A percentile compares a stretch with the other conserved stretches of the same genome.
Conservation (phyloP, 2,113 vertebrate genomes). For the Lepus europaeus region DNA sequence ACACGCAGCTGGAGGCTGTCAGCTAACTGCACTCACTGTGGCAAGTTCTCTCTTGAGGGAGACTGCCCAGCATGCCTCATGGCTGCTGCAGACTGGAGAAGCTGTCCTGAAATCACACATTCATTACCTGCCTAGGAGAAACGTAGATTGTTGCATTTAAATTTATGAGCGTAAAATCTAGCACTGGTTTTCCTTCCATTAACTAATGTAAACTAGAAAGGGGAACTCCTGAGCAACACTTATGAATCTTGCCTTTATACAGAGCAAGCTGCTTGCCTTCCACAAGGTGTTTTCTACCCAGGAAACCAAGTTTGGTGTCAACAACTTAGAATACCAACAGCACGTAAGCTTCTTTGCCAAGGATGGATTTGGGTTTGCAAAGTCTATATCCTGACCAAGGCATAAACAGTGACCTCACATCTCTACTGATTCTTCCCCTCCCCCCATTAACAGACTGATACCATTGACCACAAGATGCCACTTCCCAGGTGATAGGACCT, state of each 20-base stretch:
- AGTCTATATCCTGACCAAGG: slow-evolving; percentile 48
- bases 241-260: slow-evolving; percentile 33
- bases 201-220: slow-evolving; percentile 27
- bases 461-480: slow-evolving; percentile 20
- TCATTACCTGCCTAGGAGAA: not conserved
- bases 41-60: not conserved
- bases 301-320: slow-evolving; percentile 59
- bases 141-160: not conserved
- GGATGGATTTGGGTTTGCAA: slow-evolving; percentile 43
- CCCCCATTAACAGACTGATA: slow-evolving; percentile 49
- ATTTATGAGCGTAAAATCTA: not conserved
- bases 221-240: not conserved
- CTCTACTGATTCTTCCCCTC: slow-evolving; percentile 9
- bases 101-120: not conserved
- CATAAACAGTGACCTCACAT: slow-evolving; percentile 54
- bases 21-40: not conserved
- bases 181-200: not conserved
- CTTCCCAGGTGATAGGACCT: slow-evolving; percentile 47
- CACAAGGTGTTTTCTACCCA: not conserved
- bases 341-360: slow-evolving; percentile 44
- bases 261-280: slow-evolving; percentile 40
- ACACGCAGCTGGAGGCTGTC: not conserved
- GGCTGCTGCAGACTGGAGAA: not conserved
- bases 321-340: slow-evolving; percentile 8
- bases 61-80: not conserved